phyloP scores from a whole-genome alignment of 2,797 vertebrate genomes.

The Liasis olivaceus region DNA sequence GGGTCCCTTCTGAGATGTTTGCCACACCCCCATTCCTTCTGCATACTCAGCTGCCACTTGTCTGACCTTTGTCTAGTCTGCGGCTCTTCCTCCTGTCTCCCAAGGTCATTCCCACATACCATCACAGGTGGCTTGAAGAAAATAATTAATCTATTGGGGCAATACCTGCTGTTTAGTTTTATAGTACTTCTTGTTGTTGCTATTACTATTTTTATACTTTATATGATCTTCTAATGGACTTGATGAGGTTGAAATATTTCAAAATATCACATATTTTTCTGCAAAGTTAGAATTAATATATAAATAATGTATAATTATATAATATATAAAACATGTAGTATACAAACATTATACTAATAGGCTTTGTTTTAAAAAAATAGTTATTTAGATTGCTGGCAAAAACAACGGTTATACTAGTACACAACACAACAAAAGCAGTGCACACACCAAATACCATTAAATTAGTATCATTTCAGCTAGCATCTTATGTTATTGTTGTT shows the following conservation, averaged over 20 bases:
- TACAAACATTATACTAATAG: neutral
- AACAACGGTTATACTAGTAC: slow-evolving; percentile 1
- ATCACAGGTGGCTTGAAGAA: neutral
- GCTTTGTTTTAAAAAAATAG: neutral
- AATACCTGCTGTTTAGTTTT: neutral
- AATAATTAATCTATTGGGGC: neutral
- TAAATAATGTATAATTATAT: neutral
- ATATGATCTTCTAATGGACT: neutral
- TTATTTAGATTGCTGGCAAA: slow-evolving; percentile 37
- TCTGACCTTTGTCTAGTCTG: no score
- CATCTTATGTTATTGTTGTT: no score
- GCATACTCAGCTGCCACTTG: no score
- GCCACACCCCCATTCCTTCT: no score
- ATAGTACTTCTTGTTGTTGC: neutral
- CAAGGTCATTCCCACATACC: neutral
- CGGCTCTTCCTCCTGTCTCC: neutral
- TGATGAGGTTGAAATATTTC: neutral
- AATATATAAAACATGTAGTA: neutral
- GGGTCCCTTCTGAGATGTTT: no score
- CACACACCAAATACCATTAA: neutral
- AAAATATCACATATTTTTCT: neutral
- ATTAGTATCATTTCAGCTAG: neutral
- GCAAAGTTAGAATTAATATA: neutral
- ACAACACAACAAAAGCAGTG: neutral
- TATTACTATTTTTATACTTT: neutral